phyloP scores from a whole-genome alignment of 30 jellyfish, hydroid and myxozoan species.

The Pseudorhiza aurosa region DNA sequence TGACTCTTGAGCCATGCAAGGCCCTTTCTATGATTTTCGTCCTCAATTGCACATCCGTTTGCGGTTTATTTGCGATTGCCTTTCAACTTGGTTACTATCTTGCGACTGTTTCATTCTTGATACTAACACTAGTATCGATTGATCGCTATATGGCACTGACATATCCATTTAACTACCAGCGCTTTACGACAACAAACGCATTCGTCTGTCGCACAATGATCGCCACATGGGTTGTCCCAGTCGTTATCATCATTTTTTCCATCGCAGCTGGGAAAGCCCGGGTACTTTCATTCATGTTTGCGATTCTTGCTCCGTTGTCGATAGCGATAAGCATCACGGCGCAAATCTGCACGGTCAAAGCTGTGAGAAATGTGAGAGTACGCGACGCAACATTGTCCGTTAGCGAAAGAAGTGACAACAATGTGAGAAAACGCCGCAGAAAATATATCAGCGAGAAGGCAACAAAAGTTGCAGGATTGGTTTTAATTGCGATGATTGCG shows the following conservation, averaged over 20 bases:
- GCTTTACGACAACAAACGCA: slow-evolving; percentile 3
- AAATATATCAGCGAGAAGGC: slow-evolving; percentile 15
- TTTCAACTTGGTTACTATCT: slow-evolving; percentile 27
- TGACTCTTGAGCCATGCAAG: background rate
- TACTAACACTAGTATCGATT: slow-evolving; percentile 7
- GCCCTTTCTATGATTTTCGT: background rate
- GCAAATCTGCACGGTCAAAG: slow-evolving; percentile 18
- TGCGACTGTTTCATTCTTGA: slow-evolving; percentile 40
- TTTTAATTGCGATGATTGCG: slow-evolving; percentile 20
- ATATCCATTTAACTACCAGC: slow-evolving; percentile 15
- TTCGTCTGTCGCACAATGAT: background rate
- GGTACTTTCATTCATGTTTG: slow-evolving; percentile 9
- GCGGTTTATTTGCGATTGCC: slow-evolving; percentile 9
- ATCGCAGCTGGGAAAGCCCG: slow-evolving; percentile 18
- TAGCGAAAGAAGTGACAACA: background rate
- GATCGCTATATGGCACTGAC: slow-evolving; percentile 39
- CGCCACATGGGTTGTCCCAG: slow-evolving; percentile 32
- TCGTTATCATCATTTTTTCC: slow-evolving; percentile 3
- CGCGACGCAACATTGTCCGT: slow-evolving; percentile 19
- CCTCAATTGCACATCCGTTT: slow-evolving; percentile 14
- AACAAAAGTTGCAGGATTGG: slow-evolving; percentile 39
- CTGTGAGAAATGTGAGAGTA: slow-evolving; percentile 5
- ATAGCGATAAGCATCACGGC: slow-evolving; percentile 16
- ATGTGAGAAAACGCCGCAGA: slow-evolving; percentile 4
- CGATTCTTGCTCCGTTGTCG: slow-evolving; percentile 44